phyloP scores from a whole-genome alignment of 2,888 invertebrate genomes.

The Mesochorus sp. region DNA sequence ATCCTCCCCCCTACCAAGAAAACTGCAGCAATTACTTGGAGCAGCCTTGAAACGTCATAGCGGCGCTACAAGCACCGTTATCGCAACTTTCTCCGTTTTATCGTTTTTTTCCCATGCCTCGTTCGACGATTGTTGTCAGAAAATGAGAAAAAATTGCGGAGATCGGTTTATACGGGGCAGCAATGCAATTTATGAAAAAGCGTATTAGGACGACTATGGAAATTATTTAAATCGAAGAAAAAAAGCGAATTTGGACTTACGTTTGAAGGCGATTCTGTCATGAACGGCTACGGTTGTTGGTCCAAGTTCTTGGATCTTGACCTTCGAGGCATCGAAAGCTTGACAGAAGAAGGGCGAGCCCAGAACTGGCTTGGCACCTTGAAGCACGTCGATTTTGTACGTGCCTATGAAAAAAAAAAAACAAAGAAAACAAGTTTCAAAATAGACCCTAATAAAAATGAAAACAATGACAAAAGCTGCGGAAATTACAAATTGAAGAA shows the following conservation, averaged over 20 bases:
- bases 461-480: neutral
- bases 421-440: neutral
- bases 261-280: constrained; percentile 91
- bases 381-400: constrained; percentile 90
- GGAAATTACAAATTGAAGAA: too few relatives aligned
- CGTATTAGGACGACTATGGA: neutral
- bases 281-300: constrained; percentile 91
- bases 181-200: constrained; percentile 7
- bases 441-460: too few relatives aligned
- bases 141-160: neutral
- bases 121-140: constrained; percentile 36
- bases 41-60: constrained; percentile 70
- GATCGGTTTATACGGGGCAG: neutral
- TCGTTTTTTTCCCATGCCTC: constrained; percentile 19
- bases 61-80: constrained; percentile 65
- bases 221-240: neutral
- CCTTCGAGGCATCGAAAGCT: constrained; percentile 93
- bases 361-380: constrained; percentile 93
- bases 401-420: constrained; percentile 70
- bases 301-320: constrained; percentile 90
- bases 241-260: constrained; percentile 82
- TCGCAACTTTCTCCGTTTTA: constrained; percentile 68
- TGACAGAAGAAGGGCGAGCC: constrained; percentile 98
- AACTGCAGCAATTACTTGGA: constrained; percentile 67
- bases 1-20: neutral